A percentile compares a stretch with the other conserved stretches of the same genome.
phyloP scores from a whole-genome alignment of 2,888 invertebrate genomes.

The Folsomia manolachei region DNA sequence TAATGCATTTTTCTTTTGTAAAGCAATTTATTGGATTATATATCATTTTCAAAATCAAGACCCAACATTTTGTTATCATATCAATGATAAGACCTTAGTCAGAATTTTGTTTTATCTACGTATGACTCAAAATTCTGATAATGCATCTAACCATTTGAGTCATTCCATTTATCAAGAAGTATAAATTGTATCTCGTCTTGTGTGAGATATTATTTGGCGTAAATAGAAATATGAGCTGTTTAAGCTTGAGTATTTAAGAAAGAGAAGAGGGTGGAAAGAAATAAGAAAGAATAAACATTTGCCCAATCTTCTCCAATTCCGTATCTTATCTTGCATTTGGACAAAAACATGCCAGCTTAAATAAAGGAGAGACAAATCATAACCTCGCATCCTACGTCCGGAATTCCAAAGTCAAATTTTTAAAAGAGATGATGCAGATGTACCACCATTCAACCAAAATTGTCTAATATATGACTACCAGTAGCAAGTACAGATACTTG shows the following conservation, averaged over 20 bases:
- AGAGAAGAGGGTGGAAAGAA: not conserved
- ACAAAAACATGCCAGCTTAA: not conserved
- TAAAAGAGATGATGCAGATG: too few relatives aligned
- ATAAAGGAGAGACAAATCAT: not conserved
- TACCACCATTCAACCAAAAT: too few relatives aligned
- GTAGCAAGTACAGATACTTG: too few relatives aligned
- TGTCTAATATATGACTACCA: too few relatives aligned
- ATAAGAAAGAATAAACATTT: not conserved
- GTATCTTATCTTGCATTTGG: not conserved
- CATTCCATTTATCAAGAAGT: too few relatives aligned
- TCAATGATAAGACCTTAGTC: too few relatives aligned
- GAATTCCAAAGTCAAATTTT: not conserved
- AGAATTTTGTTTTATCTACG: too few relatives aligned
- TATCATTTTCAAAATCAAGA: too few relatives aligned
- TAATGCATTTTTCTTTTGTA: not conserved
- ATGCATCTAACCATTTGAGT: not conserved
- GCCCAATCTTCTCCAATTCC: not conserved
- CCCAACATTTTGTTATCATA: not conserved
- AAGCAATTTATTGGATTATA: not conserved
- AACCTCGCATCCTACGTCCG: not conserved
- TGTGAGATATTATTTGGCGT: not conserved
- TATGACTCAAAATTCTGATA: too few relatives aligned
- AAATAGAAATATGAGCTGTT: not conserved
- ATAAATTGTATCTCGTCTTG: too few relatives aligned
- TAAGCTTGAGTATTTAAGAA: not conserved